Base-by-base conservation (phyloP, 2,113 vertebrate species). In the Ictidomys tridecemlineatus region DNA sequence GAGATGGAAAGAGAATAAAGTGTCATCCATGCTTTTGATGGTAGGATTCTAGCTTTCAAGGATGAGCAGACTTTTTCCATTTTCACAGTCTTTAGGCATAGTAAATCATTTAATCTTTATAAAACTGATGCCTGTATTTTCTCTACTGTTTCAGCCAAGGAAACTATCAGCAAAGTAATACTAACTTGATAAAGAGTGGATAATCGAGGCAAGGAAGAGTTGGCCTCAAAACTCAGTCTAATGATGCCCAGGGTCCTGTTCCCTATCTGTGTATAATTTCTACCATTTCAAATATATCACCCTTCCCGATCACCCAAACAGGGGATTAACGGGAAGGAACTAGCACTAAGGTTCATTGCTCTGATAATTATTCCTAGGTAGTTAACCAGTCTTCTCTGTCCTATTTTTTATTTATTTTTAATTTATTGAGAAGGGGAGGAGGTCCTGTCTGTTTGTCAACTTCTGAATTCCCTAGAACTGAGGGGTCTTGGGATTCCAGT, bases 401-500 rank as follows among this genome's bases (percentile, higher is more conserved):
- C 37, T 9, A 67, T 37, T 88, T 9, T 16, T 76, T 61, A 48
- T 34, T n/a, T 61, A 7, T 20, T 86, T 11, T 39, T 39, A 39
- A 39, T 39, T 87, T 90, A 70, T 73, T 63, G 37, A 56, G 58
- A 58, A 74, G 22, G 8, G 18, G 32, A 56, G 17, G 74, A 82
- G 30, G 20, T 74, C 82, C 83, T 67, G 12, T 48, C 83, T 67
- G 10, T 48, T 53, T 82, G 90, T 73, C 82, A 96, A 80, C 84
- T 76, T 93, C 92, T 97, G 72, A 42, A 77, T 96, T 94, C 58
- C 65, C 87, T 53, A 88, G 0, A 73, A 84, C 51, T 63, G 32
- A 91, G 48, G 69, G 48, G 69, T 73, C 70, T 97, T 85, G 74
- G 70, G 88, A 96, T 93, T 93, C 34, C 67, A 39, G 83, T 92